phyloP scores from a whole-genome alignment of 2,113 vertebrate species.

The Notothenia rossii region DNA sequence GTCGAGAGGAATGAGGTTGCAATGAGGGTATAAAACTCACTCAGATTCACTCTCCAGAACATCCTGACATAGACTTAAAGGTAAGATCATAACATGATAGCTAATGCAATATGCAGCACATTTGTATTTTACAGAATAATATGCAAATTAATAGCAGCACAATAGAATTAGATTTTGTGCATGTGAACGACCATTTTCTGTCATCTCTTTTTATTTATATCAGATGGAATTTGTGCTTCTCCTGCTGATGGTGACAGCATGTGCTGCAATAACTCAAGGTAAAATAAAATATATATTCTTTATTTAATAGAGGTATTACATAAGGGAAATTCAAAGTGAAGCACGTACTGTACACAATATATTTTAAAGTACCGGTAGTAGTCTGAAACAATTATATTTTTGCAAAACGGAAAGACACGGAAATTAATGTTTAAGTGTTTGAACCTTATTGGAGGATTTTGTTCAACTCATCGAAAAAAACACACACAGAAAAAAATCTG shows the following conservation, averaged over 20 bases:
- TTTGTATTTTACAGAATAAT: no score
- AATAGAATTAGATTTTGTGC: not conserved
- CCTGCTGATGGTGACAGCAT: slow-evolving; percentile 43
- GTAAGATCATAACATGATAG: not conserved
- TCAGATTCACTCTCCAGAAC: not conserved
- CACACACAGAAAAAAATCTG: no score
- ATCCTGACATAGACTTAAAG: not conserved
- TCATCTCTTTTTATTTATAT: slow-evolving; percentile 6
- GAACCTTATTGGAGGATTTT: no score
- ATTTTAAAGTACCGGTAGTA: no score
- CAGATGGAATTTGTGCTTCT: slow-evolving; percentile 58
- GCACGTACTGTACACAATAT: not conserved
- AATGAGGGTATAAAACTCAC: not conserved
- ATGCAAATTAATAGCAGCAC: not conserved
- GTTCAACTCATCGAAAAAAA: no score
- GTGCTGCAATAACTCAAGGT: slow-evolving; percentile 54
- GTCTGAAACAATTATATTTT: no score
- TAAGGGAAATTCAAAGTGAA: no score
- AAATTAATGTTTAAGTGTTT: no score
- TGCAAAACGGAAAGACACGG: no score
- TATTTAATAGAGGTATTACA: no score
- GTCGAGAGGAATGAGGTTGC: no score
- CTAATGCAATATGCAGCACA: no score
- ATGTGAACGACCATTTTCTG: not conserved
- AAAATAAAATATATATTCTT: not conserved